Base-by-base conservation (phyloP, 2,113 vertebrate species). In the Taxidea taxus region DNA sequence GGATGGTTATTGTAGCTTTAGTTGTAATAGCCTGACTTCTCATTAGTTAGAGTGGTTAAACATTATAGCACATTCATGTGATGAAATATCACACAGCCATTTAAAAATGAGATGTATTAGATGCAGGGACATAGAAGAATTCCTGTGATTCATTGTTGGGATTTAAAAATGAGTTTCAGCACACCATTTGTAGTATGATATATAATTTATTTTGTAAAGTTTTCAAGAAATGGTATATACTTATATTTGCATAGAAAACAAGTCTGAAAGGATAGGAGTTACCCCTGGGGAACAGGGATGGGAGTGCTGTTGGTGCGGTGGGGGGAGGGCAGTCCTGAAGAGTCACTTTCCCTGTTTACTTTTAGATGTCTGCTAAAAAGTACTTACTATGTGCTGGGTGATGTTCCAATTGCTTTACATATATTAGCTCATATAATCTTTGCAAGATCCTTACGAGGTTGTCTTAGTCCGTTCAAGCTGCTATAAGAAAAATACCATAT, bases 171-270 rank as follows among this genome's bases (percentile, higher is more conserved):
- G 80, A 92, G 12, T 87, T 81, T 49, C 47, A 91, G 18, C 62
- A 62, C n/a, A 81, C 16, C 84, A 3, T 60, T 87, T 87, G 58
- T n/a, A 83, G 34, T 7, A 94, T 68, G 27, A 70, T 77, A 83
- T 42, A 29, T 95, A 72, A 84, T 92, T 92, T 75, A 81, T 91
- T 93, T 97, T 81, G 0, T 68, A 93, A 88, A 87, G 60, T 82
- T 96, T 42, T 74, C 51, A 78, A 31, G 23, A 68, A 54, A 54
- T 44, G 16, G 10, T n/a, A 42, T 37, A 80, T 66, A 54, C 25
- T 89, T 92, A 37, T 16, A 84, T 95, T 95, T 97, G 7, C 14
- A 72, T 58, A 80, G 20, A 66, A 85, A 94, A 89, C 56, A 64
- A 77, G 2, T 64, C 25, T 86, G 29, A 16, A 83, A 87, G 9